A percentile compares a stretch with the other conserved stretches of the same genome.
These are phyloP conservation scores for Agonopterix subpropinquella DNA, from an alignment of 2,888 invertebrate genomes.

Conservation along the genomic window DNA sequence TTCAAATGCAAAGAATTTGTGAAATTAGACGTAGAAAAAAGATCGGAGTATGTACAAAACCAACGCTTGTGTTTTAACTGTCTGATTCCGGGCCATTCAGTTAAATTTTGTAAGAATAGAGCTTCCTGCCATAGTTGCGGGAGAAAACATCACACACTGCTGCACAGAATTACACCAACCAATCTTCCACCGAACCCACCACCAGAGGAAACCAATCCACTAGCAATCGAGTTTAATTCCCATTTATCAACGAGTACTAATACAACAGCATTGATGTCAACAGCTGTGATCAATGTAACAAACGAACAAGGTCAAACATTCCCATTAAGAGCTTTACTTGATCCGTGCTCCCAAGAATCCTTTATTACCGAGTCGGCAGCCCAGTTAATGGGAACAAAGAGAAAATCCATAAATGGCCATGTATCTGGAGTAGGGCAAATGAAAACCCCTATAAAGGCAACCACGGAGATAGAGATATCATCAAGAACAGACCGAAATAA, in stretches of 20 bases:
- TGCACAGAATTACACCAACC: slow-evolving; percentile 7
- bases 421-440: slow-evolving; percentile 10
- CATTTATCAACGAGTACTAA: background rate
- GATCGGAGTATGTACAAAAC: slow-evolving; percentile 9
- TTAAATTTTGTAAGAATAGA: slow-evolving; percentile 8
- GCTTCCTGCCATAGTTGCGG: slow-evolving; percentile 12
- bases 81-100: slow-evolving; percentile 5
- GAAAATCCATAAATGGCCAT: slow-evolving; percentile 2
- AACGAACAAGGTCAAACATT: background rate
- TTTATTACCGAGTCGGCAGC: slow-evolving; percentile 16
- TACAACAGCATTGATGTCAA: background rate
- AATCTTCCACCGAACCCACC: too few species aligned
- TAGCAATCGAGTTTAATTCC: background rate
- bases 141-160: slow-evolving; percentile 13
- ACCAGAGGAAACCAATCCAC: background rate
- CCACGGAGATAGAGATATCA: slow-evolving; percentile 9
- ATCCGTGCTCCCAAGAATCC: slow-evolving; percentile 16
- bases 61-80: slow-evolving; percentile 12
- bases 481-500: slow-evolving; percentile 7
- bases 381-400: slow-evolving; percentile 13
- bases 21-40: slow-evolving; percentile 1
- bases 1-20: slow-evolving; percentile 11
- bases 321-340: slow-evolving; percentile 9
- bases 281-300: background rate
- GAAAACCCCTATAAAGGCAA: slow-evolving; percentile 9